phyloP scores from a whole-genome alignment of 2,797 vertebrate genomes.

The Sebastes itinus region DNA sequence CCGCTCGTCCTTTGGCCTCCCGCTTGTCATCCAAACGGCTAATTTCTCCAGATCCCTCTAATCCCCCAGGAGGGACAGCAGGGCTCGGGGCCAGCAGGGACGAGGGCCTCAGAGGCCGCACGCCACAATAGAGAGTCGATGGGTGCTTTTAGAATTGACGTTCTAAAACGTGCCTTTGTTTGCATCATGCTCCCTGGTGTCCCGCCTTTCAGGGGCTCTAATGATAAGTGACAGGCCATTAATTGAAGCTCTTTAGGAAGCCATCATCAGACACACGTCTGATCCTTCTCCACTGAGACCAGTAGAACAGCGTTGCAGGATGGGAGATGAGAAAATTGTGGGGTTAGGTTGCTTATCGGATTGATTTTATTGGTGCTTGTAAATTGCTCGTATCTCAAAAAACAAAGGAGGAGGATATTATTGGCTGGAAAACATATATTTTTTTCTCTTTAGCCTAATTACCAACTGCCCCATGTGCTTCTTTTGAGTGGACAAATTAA shows the following conservation, averaged over 20 bases:
- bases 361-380: slow-evolving; percentile 64
- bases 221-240: slow-evolving; percentile 89
- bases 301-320: slow-evolving; percentile 38
- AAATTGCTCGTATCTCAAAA: slow-evolving; percentile 36
- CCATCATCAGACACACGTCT: slow-evolving; percentile 88
- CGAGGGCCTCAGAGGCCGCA: slow-evolving; percentile 86
- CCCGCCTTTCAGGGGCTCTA: slow-evolving; percentile 76
- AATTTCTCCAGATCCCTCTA: slow-evolving; percentile 90
- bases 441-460: slow-evolving; percentile 10
- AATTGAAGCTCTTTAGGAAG: slow-evolving; percentile 87
- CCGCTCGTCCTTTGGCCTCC: slow-evolving; percentile 88
- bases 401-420: slow-evolving; percentile 11
- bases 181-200: slow-evolving; percentile 84
- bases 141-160: slow-evolving; percentile 81
- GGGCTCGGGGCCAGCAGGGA: slow-evolving; percentile 87
- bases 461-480: neutral
- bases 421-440: slow-evolving; percentile 18
- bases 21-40: slow-evolving; percentile 91
- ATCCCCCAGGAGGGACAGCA: slow-evolving; percentile 92
- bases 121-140: slow-evolving; percentile 68
- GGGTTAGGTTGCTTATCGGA: slow-evolving; percentile 60
- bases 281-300: slow-evolving; percentile 74
- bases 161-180: slow-evolving; percentile 92
- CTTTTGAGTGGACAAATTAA: neutral
- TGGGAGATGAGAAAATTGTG: slow-evolving; percentile 62